These are phyloP conservation scores for Peromyscus aztecus DNA, from an alignment of 2,797 vertebrate species.

Conservation along the genomic window DNA sequence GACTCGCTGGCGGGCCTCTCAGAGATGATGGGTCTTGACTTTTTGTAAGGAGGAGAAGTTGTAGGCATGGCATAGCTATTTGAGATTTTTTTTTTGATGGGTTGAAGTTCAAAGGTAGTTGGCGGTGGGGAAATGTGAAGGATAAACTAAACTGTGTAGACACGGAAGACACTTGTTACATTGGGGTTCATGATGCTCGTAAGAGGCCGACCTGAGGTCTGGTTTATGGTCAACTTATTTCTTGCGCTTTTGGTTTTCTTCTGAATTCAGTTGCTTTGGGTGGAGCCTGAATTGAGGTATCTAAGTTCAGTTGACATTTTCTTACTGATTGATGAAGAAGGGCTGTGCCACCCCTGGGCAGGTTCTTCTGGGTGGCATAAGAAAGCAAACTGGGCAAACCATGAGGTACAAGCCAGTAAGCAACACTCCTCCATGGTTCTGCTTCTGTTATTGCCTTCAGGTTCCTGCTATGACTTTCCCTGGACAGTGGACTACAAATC, in stretches of 20 bases:
- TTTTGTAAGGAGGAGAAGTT: background rate
- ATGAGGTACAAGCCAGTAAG: background rate
- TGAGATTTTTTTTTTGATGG: background rate
- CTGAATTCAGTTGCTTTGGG: background rate
- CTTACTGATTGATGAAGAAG: background rate
- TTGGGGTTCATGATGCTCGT: background rate
- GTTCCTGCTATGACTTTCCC: background rate
- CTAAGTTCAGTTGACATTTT: background rate
- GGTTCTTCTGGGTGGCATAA: background rate
- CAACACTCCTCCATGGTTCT: too few relatives aligned
- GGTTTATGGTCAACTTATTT: background rate
- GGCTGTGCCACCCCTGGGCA: too few relatives aligned
- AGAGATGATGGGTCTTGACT: constrained; percentile 8
- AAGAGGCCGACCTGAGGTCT: background rate
- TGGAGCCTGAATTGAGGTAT: background rate
- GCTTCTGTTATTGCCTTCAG: background rate
- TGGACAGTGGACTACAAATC: too few relatives aligned
- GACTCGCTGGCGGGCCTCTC: background rate
- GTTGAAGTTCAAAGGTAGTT: background rate
- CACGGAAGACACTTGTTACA: background rate
- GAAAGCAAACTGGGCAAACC: too few relatives aligned
- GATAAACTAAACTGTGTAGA: background rate
- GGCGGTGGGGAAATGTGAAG: background rate
- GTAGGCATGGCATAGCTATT: background rate
- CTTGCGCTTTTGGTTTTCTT: constrained; percentile 22